Conservation (phyloP, 1,140 invertebrate species). For the Atopsyche davidsoni region DNA sequence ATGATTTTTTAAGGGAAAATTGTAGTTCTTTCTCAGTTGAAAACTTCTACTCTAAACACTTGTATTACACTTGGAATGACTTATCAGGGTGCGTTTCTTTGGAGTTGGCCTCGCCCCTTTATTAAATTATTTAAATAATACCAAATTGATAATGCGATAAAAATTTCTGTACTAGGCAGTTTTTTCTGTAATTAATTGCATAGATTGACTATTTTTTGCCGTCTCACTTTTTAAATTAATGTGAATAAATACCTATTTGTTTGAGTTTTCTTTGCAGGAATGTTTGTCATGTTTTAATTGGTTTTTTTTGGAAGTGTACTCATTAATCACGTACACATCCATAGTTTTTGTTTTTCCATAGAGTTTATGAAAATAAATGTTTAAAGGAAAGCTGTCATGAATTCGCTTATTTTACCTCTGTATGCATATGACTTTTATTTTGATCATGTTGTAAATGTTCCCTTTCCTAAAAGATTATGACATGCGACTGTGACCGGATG, state of each 20-base stretch:
- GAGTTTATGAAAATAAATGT: slow-evolving; percentile 7
- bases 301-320: slow-evolving; percentile 12
- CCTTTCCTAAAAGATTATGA: slow-evolving; percentile 19
- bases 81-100: slow-evolving; percentile 27
- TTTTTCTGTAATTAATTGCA: no score
- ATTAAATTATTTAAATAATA: slow-evolving; percentile 18
- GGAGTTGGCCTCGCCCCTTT: slow-evolving; percentile 29
- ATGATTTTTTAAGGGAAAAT: slow-evolving; percentile 12
- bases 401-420: slow-evolving; percentile 36
- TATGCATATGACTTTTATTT: slow-evolving; percentile 39
- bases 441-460: slow-evolving; percentile 37
- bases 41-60: no score
- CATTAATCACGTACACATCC: slow-evolving; percentile 23
- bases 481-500: slow-evolving; percentile 22
- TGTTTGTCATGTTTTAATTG: slow-evolving; percentile 29
- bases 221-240: slow-evolving; percentile 1
- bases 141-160: no score
- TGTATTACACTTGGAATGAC: slow-evolving; percentile 24
- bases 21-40: no score
- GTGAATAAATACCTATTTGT: slow-evolving; percentile 3
- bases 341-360: slow-evolving; percentile 6
- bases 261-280: slow-evolving; percentile 28
- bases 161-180: no score
- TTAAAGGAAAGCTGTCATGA: slow-evolving; percentile 9
- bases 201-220: slow-evolving; percentile 1